Conservation (phyloP, 2,113 vertebrate genomes). For the Helogale parvula region DNA sequence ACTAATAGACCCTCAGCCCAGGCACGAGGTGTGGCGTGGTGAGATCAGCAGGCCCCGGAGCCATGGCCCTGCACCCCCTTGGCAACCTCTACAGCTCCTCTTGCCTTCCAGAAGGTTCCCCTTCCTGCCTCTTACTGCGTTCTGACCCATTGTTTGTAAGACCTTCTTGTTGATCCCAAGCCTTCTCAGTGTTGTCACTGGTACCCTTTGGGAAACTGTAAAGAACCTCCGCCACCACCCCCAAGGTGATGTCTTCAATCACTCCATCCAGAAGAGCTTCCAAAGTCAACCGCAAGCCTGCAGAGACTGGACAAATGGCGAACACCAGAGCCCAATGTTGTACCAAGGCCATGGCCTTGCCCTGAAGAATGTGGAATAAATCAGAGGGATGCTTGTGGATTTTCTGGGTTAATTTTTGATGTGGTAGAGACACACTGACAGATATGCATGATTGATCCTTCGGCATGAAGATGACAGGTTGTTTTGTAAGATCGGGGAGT, state of each 20-base stretch:
- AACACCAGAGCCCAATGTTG: neutral
- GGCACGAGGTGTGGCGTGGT: neutral
- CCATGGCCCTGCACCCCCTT: rapidly evolving
- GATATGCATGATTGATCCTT: rapidly evolving
- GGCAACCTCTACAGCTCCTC: neutral
- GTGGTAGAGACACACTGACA: neutral
- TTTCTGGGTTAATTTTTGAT: neutral
- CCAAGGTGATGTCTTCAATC: neutral
- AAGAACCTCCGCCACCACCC: rapidly evolving
- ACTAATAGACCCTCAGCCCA: neutral
- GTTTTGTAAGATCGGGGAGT: neutral
- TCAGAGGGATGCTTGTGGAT: rapidly evolving
- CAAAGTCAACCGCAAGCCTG: neutral
- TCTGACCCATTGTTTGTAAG: neutral
- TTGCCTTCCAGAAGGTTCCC: neutral
- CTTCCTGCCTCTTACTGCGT: neutral
- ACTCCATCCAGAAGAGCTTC: neutral
- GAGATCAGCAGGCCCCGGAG: neutral
- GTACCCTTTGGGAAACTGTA: neutral
- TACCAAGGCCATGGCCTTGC: neutral
- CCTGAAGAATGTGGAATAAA: neutral
- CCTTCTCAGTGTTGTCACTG: neutral
- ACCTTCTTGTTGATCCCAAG: neutral
- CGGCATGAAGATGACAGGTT: neutral
- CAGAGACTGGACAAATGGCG: neutral